Base-by-base conservation (phyloP, 1,140 invertebrate genomes). In the Trichomalopsis sarcophagae region DNA sequence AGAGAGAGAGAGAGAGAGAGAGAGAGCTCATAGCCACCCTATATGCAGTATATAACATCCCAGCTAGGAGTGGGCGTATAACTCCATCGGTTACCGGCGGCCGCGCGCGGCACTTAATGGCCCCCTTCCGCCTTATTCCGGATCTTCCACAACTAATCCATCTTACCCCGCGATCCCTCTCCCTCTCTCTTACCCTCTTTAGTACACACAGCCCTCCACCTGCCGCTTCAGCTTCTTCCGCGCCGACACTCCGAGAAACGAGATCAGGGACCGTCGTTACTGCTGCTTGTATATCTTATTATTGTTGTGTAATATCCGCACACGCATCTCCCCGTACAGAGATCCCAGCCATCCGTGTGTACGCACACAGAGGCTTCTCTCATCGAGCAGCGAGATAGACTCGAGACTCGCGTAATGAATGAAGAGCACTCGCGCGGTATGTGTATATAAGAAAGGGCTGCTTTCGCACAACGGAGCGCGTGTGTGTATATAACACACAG, bases 81-180 rank as follows among this genome's bases (percentile, higher is more conserved):
- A 83, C 55, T 78, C 17, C 71, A 82, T 82, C 33, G 55, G 62
- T 76, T 83, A 68, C 55, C 21, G 6, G 50, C 27, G 66, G n/a
- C 14, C n/a, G 30, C 30, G 13, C 47, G 33, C 73, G 36, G 33
- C 44, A 68, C 44, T 71, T 78, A 78, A 73, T 79, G 62, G 27
- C 40, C 62, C 62, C 10, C 68, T 27, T 79, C 68, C 33, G 62
- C 66, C 77, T 9, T 6, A 11, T 84, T 79, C 69, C 10, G 21
- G 10, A 74, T 80, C 68, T 74, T 62, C 76, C 62, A 21, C 47
- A n/a, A 81, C 84, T 73, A 81, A 84, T 84, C 71, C 71, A 84
- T 84, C 84, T 84, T 84, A 75, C 9, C 73, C 36, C 14, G 13
- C 6, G 11, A 36, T 14, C 47, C 30, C 30, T 75, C 36, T 21